Evolutionary conservation across 2,797 vertebrate genomes (phyloP), one percentile per base, ranked within the genome.

Genomic region (Gymnodraco acuticeps): DNA sequence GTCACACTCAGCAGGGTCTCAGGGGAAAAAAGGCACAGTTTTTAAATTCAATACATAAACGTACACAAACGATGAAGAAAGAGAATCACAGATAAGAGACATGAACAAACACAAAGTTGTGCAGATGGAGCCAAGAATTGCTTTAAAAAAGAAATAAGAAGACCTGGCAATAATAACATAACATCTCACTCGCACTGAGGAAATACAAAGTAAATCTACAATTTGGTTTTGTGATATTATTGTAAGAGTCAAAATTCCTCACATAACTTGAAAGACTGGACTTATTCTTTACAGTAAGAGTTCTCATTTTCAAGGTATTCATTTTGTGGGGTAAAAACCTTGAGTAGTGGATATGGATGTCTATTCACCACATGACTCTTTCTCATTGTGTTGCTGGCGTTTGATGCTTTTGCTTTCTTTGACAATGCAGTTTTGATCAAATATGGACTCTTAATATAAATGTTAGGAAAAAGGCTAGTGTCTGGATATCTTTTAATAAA

Each of bases 1-100:
- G 61, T 70, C 70, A 67, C 43, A 41, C 38, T 51, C 23, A 41
- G 51, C 47, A 66, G 45, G 12, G 60, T 54, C n/a, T 59, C 31
- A 31, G 17, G 2, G 2, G 17, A 31, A 52, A 56, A 56, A 15
- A 38, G 33, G 33, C 8, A 9, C 33, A 1, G 33, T 64, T 41
- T 42, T 52, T 33, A 48, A 42, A 10, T 51, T 47, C 7, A 66
- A 10, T 10, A 16, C 17, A n/a, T 41, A 5, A 12, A 10, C 56
- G 56, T 61, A 10, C 6, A 20, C 3, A 17, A 46, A 31, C 41
- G 11, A 50, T 11, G 12, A 17, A 15, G 47, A 27, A 8, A 47
- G 8, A 50, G 15, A 20, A 11, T 59, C 50, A 45, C 20, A 58
- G 7, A 15, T 11, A 46, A 13, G 5, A 42, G 19, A 9, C 3